Evolutionary conservation across 1,140 invertebrate genomes (phyloP).

Genomic region (Drosophila sucinea): DNA sequence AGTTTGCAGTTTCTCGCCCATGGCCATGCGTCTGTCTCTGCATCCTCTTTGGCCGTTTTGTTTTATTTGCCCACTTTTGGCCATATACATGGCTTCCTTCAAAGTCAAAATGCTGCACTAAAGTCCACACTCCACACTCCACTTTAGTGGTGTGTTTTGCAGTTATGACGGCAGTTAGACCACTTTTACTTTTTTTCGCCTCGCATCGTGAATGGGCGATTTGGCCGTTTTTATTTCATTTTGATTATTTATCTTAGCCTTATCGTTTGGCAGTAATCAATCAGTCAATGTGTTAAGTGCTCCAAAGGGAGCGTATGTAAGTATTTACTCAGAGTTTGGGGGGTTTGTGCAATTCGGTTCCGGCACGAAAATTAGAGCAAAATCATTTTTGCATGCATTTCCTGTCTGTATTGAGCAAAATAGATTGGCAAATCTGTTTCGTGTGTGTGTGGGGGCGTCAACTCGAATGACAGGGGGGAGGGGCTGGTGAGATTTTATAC

Average conservation of each 20-base stretch:
- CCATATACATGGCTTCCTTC: conserved; percentile 15
- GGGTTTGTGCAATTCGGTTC: conserved; percentile 9
- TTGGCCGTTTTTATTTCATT: conserved; percentile 14
- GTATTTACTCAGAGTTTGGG: background rate
- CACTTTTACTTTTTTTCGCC: conserved; percentile 20
- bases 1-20: conserved; percentile 1
- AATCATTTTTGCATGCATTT: conserved; percentile 12
- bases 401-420: conserved; percentile 11
- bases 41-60: conserved; percentile 2
- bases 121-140: background rate
- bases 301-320: conserved; percentile 12
- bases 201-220: conserved; percentile 12
- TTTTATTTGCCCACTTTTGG: conserved; percentile 18
- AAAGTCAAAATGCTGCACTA: conserved; percentile 3
- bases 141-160: background rate
- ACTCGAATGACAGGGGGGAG: background rate
- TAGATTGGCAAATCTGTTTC: conserved; percentile 17
- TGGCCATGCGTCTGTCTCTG: conserved; percentile 15
- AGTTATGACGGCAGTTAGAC: conserved; percentile 24
- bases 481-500: background rate
- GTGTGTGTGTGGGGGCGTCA: background rate
- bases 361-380: conserved; percentile 20
- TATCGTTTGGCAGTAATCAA: conserved; percentile 22
- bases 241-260: conserved; percentile 14
- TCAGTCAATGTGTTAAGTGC: conserved; percentile 21